phyloP scores from a whole-genome alignment of 2,888 invertebrate species.

The Tetanocera ferruginea region DNA sequence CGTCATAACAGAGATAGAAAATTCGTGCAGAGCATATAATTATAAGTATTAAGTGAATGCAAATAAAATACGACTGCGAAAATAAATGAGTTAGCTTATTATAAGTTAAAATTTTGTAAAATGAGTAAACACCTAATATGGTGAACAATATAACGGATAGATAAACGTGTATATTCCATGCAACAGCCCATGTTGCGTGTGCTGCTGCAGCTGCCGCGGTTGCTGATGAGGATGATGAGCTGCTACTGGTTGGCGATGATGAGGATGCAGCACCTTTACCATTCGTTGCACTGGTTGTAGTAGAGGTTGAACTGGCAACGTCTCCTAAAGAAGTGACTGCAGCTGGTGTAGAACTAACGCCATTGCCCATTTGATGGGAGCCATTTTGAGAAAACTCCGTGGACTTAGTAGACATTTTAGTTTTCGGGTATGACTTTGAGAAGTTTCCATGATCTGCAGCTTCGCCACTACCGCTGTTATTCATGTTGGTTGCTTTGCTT shows the following conservation, averaged over 20 bases:
- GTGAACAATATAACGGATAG: constrained; percentile 88
- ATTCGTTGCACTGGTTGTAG: constrained; percentile 45
- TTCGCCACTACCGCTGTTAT: constrained; percentile 14
- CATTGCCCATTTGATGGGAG: constrained; percentile 23
- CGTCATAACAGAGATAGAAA: constrained; percentile 91
- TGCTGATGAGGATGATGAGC: constrained; percentile 48
- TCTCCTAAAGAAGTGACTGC: constrained; percentile 58
- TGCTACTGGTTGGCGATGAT: constrained; percentile 41
- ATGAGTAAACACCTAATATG: constrained; percentile 85
- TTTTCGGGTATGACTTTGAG: constrained; percentile 45
- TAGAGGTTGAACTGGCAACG: constrained; percentile 50
- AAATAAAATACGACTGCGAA: constrained; percentile 88
- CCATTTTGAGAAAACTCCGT: constrained; percentile 44
- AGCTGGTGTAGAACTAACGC: constrained; percentile 58
- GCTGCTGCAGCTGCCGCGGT: constrained; percentile 53
- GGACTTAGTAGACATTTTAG: constrained; percentile 55
- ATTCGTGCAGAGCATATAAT: constrained; percentile 86
- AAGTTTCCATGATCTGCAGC: constrained; percentile 47
- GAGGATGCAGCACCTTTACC: constrained; percentile 46
- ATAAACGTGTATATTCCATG: constrained; percentile 94
- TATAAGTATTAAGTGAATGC: constrained; percentile 85
- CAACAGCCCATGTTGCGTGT: constrained; percentile 80
- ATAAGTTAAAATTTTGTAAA: constrained; percentile 88
- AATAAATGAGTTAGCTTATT: constrained; percentile 89
- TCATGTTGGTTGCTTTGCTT: constrained; percentile 52